A percentile compares a stretch with the other conserved stretches of the same genome.
Evolutionary conservation across 2,888 invertebrate genomes (phyloP).

Genomic region (Andrena camellia): DNA sequence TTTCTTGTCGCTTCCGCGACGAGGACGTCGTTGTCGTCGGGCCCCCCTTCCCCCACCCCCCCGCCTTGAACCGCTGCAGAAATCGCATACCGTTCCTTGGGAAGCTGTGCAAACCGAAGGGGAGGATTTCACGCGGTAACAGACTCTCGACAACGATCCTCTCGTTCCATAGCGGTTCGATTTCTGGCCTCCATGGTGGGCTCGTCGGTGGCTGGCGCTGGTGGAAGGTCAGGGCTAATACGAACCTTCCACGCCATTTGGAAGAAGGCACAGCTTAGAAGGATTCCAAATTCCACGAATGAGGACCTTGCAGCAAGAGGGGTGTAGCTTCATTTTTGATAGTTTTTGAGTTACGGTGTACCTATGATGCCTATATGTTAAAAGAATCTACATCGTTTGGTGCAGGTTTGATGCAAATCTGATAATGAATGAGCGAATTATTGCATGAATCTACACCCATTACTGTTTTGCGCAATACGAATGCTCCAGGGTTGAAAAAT

Average conservation of each 20-base stretch:
- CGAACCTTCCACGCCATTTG: neutral
- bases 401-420: no score
- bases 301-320: no score
- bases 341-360: no score
- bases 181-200: conserved; percentile 5
- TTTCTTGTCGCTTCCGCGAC: conserved; percentile 32
- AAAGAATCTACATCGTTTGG: no score
- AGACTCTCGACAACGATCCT: conserved; percentile 37
- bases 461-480: no score
- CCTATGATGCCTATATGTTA: no score
- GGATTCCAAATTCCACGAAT: neutral
- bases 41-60: neutral
- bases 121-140: conserved; percentile 46
- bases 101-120: conserved; percentile 42
- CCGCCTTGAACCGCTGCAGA: conserved; percentile 63
- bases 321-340: no score
- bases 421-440: no score
- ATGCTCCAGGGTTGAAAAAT: no score
- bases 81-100: conserved; percentile 64
- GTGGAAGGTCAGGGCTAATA: conserved; percentile 60
- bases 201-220: conserved; percentile 8
- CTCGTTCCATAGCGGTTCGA: neutral
- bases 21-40: conserved; percentile 42
- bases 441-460: no score
- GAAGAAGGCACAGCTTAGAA: neutral